phyloP scores from a whole-genome alignment of 2,888 invertebrate genomes.

The Ochlodes sylvanus region DNA sequence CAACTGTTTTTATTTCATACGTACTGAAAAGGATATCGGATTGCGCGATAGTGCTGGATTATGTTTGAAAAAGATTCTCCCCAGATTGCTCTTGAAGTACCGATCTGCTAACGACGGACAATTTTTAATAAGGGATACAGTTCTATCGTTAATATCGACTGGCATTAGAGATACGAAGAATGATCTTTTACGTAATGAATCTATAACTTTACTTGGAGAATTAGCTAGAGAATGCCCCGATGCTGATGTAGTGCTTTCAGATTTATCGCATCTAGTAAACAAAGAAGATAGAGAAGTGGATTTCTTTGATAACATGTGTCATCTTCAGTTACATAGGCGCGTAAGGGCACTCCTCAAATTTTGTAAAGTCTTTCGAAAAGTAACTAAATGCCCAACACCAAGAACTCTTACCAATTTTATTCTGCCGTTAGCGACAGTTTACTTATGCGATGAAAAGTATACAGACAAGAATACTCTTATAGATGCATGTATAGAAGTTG shows the following conservation, averaged over 20 bases:
- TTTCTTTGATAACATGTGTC: slow-evolving; percentile 97
- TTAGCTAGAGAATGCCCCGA: slow-evolving; percentile 90
- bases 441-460: slow-evolving; percentile 91
- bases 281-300: slow-evolving; percentile 93
- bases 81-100: slow-evolving; percentile 85
- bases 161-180: slow-evolving; percentile 89
- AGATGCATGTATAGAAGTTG: slow-evolving; percentile 93
- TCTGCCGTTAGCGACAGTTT: slow-evolving; percentile 92
- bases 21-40: slow-evolving; percentile 93
- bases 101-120: slow-evolving; percentile 84
- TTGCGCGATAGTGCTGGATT: slow-evolving; percentile 91
- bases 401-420: slow-evolving; percentile 93
- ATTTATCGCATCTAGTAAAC: slow-evolving; percentile 88
- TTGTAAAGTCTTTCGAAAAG: slow-evolving; percentile 86
- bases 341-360: slow-evolving; percentile 93
- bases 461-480: slow-evolving; percentile 91
- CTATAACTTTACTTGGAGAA: slow-evolving; percentile 91
- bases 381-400: slow-evolving; percentile 85
- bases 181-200: slow-evolving; percentile 91
- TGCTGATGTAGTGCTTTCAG: slow-evolving; percentile 88
- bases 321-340: slow-evolving; percentile 94
- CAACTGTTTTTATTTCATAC: slow-evolving; percentile 92
- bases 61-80: slow-evolving; percentile 89
- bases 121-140: slow-evolving; percentile 89
- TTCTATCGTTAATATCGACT: slow-evolving; percentile 89